Conservation (phyloP, 2,797 vertebrate species). For the Balearica regulorum region DNA sequence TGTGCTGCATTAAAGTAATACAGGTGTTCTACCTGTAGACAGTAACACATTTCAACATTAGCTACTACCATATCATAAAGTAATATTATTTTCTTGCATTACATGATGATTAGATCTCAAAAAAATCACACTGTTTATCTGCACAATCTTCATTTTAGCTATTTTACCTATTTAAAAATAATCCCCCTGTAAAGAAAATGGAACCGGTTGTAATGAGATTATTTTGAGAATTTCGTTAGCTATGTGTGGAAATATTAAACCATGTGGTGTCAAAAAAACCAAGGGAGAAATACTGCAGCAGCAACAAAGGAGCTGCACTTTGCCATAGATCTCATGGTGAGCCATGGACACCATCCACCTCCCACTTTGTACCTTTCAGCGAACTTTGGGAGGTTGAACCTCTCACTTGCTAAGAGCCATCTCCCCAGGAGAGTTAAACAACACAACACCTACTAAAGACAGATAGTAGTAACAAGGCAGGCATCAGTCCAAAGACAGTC, state of each 20-base stretch:
- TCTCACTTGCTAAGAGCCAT: neutral
- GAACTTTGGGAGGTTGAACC: neutral
- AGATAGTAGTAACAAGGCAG: neutral
- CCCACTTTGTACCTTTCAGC: neutral
- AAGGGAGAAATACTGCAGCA: neutral
- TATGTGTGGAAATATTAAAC: neutral
- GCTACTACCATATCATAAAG: constrained; percentile 1
- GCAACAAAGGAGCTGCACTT: neutral
- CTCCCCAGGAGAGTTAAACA: neutral
- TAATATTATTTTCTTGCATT: constrained; percentile 4
- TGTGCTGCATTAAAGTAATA: constrained; percentile 33
- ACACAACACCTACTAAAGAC: neutral
- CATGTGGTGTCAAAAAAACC: neutral
- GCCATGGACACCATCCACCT: neutral
- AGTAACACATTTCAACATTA: constrained; percentile 34
- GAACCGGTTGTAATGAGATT: neutral
- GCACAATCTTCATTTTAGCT: neutral
- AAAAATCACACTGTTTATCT: neutral
- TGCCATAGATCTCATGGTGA: neutral
- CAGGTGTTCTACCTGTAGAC: neutral
- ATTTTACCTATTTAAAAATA: neutral
- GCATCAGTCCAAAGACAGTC: neutral
- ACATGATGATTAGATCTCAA: neutral
- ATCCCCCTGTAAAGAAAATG: neutral
- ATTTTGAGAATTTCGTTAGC: neutral